phyloP scores from a whole-genome alignment of 2,888 invertebrate species.

The Acleris emargana region DNA sequence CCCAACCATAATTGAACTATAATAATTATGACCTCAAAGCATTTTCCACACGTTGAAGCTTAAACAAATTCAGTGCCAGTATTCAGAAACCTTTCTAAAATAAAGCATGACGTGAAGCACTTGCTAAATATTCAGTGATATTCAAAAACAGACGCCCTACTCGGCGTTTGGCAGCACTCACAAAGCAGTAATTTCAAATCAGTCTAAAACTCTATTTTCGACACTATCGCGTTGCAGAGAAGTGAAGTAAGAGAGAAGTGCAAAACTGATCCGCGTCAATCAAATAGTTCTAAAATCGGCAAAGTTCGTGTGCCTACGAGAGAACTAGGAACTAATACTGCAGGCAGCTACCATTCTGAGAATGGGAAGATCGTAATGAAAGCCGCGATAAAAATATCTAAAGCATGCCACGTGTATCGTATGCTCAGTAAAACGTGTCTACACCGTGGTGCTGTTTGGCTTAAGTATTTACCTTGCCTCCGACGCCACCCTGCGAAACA shows the following conservation, averaged over 20 bases:
- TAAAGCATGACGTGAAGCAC: constrained; percentile 51
- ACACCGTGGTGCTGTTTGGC: constrained; percentile 41
- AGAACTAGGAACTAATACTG: constrained; percentile 43
- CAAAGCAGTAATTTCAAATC: constrained; percentile 21
- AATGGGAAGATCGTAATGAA: constrained; percentile 46
- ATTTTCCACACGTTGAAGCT: constrained; percentile 32
- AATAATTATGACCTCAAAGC: constrained; percentile 24
- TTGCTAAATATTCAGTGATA: constrained; percentile 17
- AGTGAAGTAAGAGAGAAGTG: constrained; percentile 36
- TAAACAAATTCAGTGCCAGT: constrained; percentile 33
- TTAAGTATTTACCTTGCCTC: constrained; percentile 75
- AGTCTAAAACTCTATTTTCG: constrained; percentile 11
- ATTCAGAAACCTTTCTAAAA: constrained; percentile 48
- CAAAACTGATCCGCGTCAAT: constrained; percentile 37
- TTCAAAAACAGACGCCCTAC: constrained; percentile 17
- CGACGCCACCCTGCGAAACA: constrained; percentile 78
- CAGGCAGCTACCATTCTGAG: constrained; percentile 55
- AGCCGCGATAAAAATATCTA: constrained; percentile 55
- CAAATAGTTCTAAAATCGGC: constrained; percentile 47
- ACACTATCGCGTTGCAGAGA: constrained; percentile 20
- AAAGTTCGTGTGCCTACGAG: constrained; percentile 45
- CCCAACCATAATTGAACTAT: neutral
- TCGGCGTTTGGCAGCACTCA: constrained; percentile 21
- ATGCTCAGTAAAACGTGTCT: constrained; percentile 57
- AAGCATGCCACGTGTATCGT: constrained; percentile 64